A percentile compares a stretch with the other conserved stretches of the same genome.
Evolutionary conservation across 2,113 vertebrate genomes (phyloP).

Genomic region (Polypterus bichir): DNA sequence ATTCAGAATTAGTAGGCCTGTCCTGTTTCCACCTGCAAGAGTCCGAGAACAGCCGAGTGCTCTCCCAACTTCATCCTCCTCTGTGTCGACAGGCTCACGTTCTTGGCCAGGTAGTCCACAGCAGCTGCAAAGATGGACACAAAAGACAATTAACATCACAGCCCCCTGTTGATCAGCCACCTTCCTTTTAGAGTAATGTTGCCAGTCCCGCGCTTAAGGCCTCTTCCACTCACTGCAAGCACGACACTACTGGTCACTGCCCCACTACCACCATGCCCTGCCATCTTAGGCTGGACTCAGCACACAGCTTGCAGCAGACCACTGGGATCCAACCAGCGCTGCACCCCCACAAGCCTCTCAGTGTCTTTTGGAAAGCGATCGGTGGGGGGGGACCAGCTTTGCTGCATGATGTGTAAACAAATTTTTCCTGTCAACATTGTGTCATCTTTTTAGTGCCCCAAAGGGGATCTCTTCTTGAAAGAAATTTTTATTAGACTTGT

Average conservation of each 20-base stretch:
- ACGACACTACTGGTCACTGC: too few species aligned
- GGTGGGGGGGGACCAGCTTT: too few species aligned
- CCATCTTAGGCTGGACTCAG: too few species aligned
- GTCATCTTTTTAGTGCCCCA: slow-evolving; percentile 58
- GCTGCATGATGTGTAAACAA: slow-evolving; percentile 52
- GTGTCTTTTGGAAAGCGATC: slow-evolving; percentile 10
- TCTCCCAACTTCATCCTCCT: slow-evolving; percentile 95
- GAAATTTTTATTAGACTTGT: slow-evolving; percentile 96
- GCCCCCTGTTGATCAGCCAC: too few species aligned
- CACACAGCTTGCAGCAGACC: too few species aligned
- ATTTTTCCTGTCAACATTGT: slow-evolving; percentile 59
- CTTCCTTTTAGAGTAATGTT: too few species aligned
- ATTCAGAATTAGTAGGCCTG: slow-evolving; percentile 72
- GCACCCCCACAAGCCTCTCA: slow-evolving; percentile 32
- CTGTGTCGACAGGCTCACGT: slow-evolving; percentile 92
- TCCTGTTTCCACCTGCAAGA: slow-evolving; percentile 95
- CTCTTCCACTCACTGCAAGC: too few species aligned
- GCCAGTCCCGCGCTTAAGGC: too few species aligned
- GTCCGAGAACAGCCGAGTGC: slow-evolving; percentile 89
- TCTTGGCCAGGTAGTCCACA: slow-evolving; percentile 97
- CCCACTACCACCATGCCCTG: too few species aligned
- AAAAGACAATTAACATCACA: neutral
- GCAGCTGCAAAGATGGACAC: slow-evolving; percentile 53
- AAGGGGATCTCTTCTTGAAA: slow-evolving; percentile 66
- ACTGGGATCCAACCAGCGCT: neutral